phyloP scores from a whole-genome alignment of 2,888 invertebrate species.

The Dichetophora obliterata region DNA sequence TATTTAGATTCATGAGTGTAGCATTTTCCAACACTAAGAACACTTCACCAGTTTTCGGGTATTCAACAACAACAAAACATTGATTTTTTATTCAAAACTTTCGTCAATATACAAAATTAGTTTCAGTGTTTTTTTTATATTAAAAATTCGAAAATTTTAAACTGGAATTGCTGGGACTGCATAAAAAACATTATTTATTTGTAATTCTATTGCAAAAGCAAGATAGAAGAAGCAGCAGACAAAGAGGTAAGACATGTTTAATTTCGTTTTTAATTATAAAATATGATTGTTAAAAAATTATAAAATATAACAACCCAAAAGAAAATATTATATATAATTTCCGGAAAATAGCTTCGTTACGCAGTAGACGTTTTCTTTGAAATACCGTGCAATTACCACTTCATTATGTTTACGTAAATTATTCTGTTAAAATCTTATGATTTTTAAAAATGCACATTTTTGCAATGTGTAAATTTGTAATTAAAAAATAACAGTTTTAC shows the following conservation, averaged over 20 bases:
- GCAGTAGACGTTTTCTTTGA: too few species aligned
- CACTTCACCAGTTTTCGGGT: background rate
- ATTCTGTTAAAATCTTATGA: too few species aligned
- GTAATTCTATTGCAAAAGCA: background rate
- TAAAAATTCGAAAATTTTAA: constrained; percentile 9
- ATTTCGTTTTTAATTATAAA: too few species aligned
- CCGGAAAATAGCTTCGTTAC: too few species aligned
- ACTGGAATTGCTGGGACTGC: background rate
- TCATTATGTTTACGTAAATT: too few species aligned
- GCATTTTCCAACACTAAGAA: background rate
- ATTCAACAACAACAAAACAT: constrained; percentile 8
- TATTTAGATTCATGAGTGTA: too few species aligned
- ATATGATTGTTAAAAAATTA: too few species aligned
- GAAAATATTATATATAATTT: too few species aligned
- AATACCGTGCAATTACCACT: too few species aligned
- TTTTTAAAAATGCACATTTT: too few species aligned
- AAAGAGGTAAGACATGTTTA: background rate
- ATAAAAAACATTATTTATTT: constrained; percentile 1
- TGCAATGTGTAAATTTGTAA: too few species aligned
- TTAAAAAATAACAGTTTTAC: too few species aligned
- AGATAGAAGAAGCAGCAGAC: background rate
- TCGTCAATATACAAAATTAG: constrained; percentile 24
- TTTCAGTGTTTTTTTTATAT: constrained; percentile 39
- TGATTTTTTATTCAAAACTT: constrained; percentile 20
- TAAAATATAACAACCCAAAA: background rate